Evolutionary conservation across 2,113 vertebrate species (phyloP).

Genomic region (Hiodon alosoides): DNA sequence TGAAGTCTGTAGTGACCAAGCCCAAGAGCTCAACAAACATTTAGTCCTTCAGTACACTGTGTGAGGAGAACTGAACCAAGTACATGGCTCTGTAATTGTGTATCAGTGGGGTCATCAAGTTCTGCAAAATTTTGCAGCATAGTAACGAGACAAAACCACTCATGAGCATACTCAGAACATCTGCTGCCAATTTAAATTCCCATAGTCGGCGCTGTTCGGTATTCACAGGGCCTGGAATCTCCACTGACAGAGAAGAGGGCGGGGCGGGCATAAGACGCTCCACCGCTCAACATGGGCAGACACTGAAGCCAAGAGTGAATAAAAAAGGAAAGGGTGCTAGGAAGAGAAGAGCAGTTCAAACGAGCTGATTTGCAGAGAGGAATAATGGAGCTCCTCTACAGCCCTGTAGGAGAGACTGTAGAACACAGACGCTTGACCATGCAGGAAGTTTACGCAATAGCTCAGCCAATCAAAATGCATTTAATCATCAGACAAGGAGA

Average conservation of each 20-base stretch:
- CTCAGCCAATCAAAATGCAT: slow-evolving; percentile 56
- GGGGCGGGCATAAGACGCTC: neutral
- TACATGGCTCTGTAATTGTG: slow-evolving; percentile 39
- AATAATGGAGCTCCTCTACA: slow-evolving; percentile 52
- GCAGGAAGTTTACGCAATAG: slow-evolving; percentile 64
- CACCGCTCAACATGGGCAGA: slow-evolving; percentile 40
- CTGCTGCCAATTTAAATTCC: slow-evolving; percentile 70
- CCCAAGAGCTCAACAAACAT: too few species aligned
- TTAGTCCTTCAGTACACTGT: neutral
- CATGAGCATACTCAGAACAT: slow-evolving; percentile 60
- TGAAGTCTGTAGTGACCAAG: too few species aligned
- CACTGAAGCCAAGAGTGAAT: slow-evolving; percentile 59
- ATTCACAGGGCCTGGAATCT: slow-evolving; percentile 63
- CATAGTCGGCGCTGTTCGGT: slow-evolving; percentile 63
- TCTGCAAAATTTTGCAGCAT: slow-evolving; percentile 57
- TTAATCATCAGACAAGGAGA: slow-evolving; percentile 57
- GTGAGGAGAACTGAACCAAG: slow-evolving; percentile 12
- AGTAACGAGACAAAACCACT: slow-evolving; percentile 63
- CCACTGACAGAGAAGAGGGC: slow-evolving; percentile 31
- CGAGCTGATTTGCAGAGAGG: slow-evolving; percentile 56
- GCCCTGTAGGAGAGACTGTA: slow-evolving; percentile 41
- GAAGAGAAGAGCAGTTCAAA: slow-evolving; percentile 54
- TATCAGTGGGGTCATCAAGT: slow-evolving; percentile 50
- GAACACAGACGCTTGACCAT: slow-evolving; percentile 51
- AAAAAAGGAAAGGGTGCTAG: slow-evolving; percentile 48